These are phyloP conservation scores for Syndactyla subalaris DNA, from an alignment of 2,797 vertebrate genomes.

Conservation along the genomic window DNA sequence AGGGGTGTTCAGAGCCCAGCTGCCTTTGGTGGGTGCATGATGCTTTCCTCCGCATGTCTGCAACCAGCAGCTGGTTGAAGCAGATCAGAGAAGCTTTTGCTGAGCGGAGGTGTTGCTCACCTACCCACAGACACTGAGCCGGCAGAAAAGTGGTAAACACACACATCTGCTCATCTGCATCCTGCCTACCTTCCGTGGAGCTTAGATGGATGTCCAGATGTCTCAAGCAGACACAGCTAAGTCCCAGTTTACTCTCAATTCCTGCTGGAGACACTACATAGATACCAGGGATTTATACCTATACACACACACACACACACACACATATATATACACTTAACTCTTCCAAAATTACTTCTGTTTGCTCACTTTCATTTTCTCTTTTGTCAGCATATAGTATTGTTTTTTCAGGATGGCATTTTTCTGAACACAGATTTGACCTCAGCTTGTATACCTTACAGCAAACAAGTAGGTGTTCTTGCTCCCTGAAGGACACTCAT, in stretches of 20 bases:
- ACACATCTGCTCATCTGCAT: background rate
- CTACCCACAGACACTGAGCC: background rate
- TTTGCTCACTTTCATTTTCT: background rate
- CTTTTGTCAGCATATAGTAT: background rate
- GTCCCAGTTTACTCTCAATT: background rate
- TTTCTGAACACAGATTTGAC: background rate
- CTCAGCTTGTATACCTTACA: background rate
- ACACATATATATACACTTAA: background rate
- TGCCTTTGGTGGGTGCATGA: background rate
- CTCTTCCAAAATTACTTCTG: background rate
- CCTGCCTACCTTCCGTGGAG: background rate
- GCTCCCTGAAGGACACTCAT: background rate
- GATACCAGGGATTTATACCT: background rate
- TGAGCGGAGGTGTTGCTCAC: background rate
- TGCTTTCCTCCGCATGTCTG: background rate
- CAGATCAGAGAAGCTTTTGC: background rate
- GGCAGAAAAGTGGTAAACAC: background rate
- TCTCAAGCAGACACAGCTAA: background rate
- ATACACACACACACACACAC: fast-evolving
- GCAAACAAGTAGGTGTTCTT: background rate
- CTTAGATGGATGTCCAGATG: background rate
- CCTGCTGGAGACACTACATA: background rate
- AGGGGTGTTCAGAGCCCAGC: background rate
- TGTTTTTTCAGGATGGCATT: background rate
- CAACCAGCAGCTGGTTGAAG: background rate